Conservation (phyloP, 1,140 invertebrate species). For the Coenobita brevimanus region DNA sequence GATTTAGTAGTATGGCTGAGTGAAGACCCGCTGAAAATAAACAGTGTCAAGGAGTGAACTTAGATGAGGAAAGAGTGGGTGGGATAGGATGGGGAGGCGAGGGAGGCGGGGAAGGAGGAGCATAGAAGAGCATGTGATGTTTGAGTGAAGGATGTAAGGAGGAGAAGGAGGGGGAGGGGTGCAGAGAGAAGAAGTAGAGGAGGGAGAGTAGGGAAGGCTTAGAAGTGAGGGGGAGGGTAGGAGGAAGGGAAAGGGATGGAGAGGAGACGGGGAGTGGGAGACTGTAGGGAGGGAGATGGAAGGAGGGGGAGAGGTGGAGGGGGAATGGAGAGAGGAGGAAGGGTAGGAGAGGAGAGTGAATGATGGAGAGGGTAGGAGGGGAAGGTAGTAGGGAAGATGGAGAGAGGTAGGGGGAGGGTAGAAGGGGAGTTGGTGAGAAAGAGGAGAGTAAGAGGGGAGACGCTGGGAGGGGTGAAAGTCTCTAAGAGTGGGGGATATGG, state of each 20-base stretch:
- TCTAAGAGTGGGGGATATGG: too few relatives aligned
- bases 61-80: background rate
- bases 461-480: too few relatives aligned
- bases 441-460: too few relatives aligned
- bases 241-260: background rate
- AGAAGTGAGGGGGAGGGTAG: background rate
- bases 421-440: too few relatives aligned
- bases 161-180: background rate
- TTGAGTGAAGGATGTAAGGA: background rate
- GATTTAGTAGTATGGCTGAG: too few relatives aligned
- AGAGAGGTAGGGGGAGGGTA: too few relatives aligned
- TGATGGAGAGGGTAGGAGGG: too few relatives aligned
- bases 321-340: background rate
- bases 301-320: background rate
- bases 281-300: background rate
- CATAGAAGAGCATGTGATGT: background rate
- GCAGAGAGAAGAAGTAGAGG: background rate
- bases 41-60: too few relatives aligned
- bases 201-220: background rate
- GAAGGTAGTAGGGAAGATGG: too few relatives aligned
- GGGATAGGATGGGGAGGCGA: background rate
- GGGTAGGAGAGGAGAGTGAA: background rate
- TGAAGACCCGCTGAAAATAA: too few relatives aligned
- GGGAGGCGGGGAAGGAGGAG: background rate
- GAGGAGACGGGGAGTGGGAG: background rate